These are phyloP conservation scores for Griposia aprilina DNA, from an alignment of 2,888 invertebrate genomes.

Conservation along the genomic window DNA sequence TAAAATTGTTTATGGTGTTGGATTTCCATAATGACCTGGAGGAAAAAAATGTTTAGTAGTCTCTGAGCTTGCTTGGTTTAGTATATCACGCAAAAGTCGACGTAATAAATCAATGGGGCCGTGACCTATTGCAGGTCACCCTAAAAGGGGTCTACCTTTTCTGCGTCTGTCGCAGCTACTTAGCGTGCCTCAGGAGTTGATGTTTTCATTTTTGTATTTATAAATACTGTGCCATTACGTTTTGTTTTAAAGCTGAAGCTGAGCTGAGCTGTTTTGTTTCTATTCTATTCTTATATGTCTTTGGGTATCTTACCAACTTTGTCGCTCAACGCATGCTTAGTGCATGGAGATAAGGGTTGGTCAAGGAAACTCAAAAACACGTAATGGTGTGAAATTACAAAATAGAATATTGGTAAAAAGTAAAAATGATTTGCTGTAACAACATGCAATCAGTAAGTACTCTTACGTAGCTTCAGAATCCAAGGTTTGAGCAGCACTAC, in stretches of 20 bases:
- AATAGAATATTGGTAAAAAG: not conserved
- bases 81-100: not conserved
- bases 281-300: too few species aligned
- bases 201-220: not conserved
- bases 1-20: conserved; percentile 53
- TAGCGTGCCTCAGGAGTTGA: not conserved
- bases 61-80: not conserved
- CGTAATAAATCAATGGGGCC: conserved; percentile 32
- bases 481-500: not conserved
- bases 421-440: not conserved
- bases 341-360: not conserved
- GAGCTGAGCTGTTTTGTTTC: too few species aligned
- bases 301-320: not conserved
- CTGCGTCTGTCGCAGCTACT: not conserved
- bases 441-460: not conserved
- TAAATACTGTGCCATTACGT: not conserved
- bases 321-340: not conserved
- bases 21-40: conserved; percentile 50
- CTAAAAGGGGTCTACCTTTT: conserved; percentile 12
- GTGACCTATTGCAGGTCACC: conserved; percentile 19
- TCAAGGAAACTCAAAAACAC: not conserved
- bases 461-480: not conserved
- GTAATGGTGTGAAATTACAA: not conserved
- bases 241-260: not conserved
- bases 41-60: conserved; percentile 42